A percentile compares a stretch with the other conserved stretches of the same genome.
Conservation (phyloP, 2,113 vertebrate species). For the Tapirus terrestris region DNA sequence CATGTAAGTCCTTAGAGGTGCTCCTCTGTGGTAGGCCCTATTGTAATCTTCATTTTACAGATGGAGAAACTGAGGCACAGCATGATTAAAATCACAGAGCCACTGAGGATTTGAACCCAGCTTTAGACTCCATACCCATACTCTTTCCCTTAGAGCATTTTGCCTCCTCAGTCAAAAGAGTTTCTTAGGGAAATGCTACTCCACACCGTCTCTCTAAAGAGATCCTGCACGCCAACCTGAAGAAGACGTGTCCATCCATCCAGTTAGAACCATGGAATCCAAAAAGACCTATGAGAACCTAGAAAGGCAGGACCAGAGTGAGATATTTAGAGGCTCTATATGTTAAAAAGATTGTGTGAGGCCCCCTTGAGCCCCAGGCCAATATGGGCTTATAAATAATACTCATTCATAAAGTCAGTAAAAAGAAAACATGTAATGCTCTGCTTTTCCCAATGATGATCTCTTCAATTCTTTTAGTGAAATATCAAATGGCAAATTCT, state of each 20-base stretch:
- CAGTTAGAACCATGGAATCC: background rate
- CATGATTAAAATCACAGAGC: background rate
- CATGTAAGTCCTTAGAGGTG: background rate
- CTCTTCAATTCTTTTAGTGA: background rate
- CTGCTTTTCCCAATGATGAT: background rate
- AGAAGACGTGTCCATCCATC: background rate
- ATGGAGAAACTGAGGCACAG: background rate
- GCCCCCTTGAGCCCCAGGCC: background rate
- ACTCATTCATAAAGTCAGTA: background rate
- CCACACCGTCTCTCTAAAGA: background rate
- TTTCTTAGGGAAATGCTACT: background rate
- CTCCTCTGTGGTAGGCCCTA: background rate
- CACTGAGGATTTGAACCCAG: background rate
- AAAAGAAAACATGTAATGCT: background rate
- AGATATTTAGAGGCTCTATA: background rate
- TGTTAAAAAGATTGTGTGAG: background rate
- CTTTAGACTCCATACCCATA: background rate
- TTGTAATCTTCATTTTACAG: background rate
- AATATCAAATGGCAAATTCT: background rate
- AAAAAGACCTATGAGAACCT: background rate
- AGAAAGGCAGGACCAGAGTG: background rate
- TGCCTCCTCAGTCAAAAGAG: background rate
- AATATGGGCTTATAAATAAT: background rate
- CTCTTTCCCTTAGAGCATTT: background rate
- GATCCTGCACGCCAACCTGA: background rate